Base-by-base conservation (phyloP, 2,888 invertebrate genomes). In the Cacoxenus indagator region DNA sequence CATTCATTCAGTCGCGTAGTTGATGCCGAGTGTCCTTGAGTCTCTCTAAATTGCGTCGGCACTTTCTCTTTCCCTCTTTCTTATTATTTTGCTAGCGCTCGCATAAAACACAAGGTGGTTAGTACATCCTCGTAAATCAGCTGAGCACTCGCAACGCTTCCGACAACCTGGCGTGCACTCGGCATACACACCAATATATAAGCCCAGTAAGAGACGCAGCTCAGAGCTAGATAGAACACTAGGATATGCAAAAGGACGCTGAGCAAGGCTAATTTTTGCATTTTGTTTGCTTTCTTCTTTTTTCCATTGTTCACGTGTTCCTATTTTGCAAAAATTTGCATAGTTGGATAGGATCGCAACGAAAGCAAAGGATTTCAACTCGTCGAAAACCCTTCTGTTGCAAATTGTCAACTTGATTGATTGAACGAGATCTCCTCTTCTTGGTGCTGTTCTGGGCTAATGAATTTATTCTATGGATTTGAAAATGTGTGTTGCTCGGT, bases 11-110 rank as follows among this genome's bases (percentile, higher is more conserved):
- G 37, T 1, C 6, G 54, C 61, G n/a, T 43, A 4, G 29, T 43
- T 43, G 19, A 19, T 14, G 19, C 1, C 51, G 59, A 64, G 67
- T 73, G 74, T 76, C 75, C 73, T 73, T 72, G 73, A 75, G 69
- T 57, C 57, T 45, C 43, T 46, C 14, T 24, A 43, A 62, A 55
- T 51, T 67, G 45, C 55, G 65, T 55, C 65, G 22, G 24, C 72
- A 78, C 81, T 80, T 81, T 81, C 79, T 77, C 78, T 45, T 62
- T 62, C 45, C 5, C 26, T 62, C 5, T 24, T 61, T 48, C n/a
- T 48, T 17, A n/a, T 48, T 14, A n/a, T 57, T 57, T 57, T 57
- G 57, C 61, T 37, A 37, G 59, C 61, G 14, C n/a, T 62, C 48
- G 48, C 48, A 51, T 51, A 22, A 17, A 48, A 43, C n/a, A 43